phyloP scores from a whole-genome alignment of 92 coral and sea anemone species.

The Epizoanthus ramosus region DNA sequence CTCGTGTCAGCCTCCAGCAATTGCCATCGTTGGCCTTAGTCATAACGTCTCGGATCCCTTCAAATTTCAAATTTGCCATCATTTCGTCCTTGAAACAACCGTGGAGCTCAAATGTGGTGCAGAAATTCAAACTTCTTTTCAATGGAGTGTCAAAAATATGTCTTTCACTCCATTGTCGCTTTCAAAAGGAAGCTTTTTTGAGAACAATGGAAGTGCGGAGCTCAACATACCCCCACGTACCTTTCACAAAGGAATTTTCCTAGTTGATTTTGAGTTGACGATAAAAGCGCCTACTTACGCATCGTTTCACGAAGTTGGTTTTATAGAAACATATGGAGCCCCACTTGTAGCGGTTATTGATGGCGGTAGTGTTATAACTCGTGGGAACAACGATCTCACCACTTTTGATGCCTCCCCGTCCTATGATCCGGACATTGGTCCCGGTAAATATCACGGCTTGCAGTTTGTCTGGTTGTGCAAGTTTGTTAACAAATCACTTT shows the following conservation, averaged over 20 bases:
- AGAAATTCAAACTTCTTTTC: constrained; percentile 2
- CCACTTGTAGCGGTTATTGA: constrained; percentile 42
- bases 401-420: constrained; percentile 36
- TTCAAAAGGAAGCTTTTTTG: constrained; percentile 18
- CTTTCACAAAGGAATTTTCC: constrained; percentile 14
- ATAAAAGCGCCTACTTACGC: background rate
- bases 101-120: background rate
- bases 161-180: constrained; percentile 13
- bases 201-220: background rate
- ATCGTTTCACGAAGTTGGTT: constrained; percentile 33
- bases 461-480: constrained; percentile 35
- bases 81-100: background rate
- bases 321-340: constrained; percentile 1
- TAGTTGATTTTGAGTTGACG: constrained; percentile 25
- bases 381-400: background rate
- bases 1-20: constrained; percentile 8
- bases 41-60: background rate
- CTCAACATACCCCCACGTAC: background rate
- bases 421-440: constrained; percentile 28
- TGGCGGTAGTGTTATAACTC: constrained; percentile 28
- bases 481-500: background rate
- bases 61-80: background rate
- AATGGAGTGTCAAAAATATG: constrained; percentile 36
- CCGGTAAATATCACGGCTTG: constrained; percentile 11
- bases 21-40: background rate